Conservation (phyloP, 2,888 invertebrate species). For the Aleiodes leptofemur region DNA sequence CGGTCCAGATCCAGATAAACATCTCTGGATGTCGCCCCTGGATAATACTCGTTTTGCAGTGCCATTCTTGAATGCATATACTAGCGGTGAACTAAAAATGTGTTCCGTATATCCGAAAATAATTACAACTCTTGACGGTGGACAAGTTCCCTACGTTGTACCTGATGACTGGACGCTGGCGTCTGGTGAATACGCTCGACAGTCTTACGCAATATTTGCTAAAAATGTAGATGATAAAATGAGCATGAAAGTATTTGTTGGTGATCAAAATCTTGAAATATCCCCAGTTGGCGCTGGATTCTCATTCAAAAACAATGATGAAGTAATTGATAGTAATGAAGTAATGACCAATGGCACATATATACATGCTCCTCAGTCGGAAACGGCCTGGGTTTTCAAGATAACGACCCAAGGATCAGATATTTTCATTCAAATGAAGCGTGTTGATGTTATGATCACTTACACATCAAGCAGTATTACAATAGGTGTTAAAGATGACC, state of each 20-base stretch:
- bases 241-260: conserved; percentile 56
- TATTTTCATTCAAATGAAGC: conserved; percentile 50
- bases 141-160: conserved; percentile 54
- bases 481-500: conserved; percentile 45
- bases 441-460: conserved; percentile 50
- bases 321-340: conserved; percentile 44
- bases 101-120: conserved; percentile 65
- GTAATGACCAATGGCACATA: conserved; percentile 49
- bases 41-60: conserved; percentile 63
- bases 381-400: conserved; percentile 50
- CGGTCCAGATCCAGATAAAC: conserved; percentile 46
- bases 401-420: conserved; percentile 53
- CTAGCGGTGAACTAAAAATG: conserved; percentile 49
- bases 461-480: conserved; percentile 55
- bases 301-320: conserved; percentile 56
- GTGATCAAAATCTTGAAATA: conserved; percentile 57
- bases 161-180: conserved; percentile 69
- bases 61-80: conserved; percentile 51
- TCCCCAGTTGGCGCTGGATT: conserved; percentile 46
- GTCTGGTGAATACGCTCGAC: conserved; percentile 63
- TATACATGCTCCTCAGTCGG: conserved; percentile 40
- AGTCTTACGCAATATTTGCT: conserved; percentile 68
- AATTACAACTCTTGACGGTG: conserved; percentile 60
- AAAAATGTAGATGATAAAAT: conserved; percentile 63
- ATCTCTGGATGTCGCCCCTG: conserved; percentile 52